phyloP scores from a whole-genome alignment of 2,888 invertebrate species.

The Melieria crassipennis region DNA sequence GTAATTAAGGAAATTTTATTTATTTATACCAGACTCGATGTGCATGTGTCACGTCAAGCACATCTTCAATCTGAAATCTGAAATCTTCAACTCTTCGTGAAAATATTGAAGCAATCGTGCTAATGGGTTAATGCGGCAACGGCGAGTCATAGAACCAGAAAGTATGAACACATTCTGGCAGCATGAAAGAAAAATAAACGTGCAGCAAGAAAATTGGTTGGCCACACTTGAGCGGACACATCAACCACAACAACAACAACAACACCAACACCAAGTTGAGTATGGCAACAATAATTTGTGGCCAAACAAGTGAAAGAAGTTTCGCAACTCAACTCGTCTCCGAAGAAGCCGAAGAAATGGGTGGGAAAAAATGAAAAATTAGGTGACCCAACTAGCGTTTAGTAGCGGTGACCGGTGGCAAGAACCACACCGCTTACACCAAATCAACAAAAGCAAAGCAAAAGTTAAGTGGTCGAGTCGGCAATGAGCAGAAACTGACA shows the following conservation, averaged over 20 bases:
- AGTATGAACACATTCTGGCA: too few species aligned
- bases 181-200: too few species aligned
- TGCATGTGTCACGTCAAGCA: too few species aligned
- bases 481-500: not conserved
- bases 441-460: conserved; percentile 10
- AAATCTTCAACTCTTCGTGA: too few species aligned
- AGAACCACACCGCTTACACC: conserved; percentile 1
- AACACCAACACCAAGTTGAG: not conserved
- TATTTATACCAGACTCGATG: too few species aligned
- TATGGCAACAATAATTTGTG: not conserved
- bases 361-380: conserved; percentile 9
- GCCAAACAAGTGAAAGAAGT: conserved; percentile 16
- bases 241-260: not conserved
- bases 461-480: not conserved
- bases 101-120: too few species aligned
- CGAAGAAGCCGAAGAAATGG: not conserved
- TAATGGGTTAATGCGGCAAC: too few species aligned
- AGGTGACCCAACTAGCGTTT: conserved; percentile 32
- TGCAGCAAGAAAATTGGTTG: too few species aligned
- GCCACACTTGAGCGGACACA: too few species aligned
- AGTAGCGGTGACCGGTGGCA: conserved; percentile 4
- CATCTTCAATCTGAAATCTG: too few species aligned
- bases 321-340: not conserved
- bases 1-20: too few species aligned
- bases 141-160: too few species aligned